A percentile compares a stretch with the other conserved stretches of the same genome.
Evolutionary conservation across 1,140 invertebrate genomes (phyloP).

Genomic region (Olivierus martensii): DNA sequence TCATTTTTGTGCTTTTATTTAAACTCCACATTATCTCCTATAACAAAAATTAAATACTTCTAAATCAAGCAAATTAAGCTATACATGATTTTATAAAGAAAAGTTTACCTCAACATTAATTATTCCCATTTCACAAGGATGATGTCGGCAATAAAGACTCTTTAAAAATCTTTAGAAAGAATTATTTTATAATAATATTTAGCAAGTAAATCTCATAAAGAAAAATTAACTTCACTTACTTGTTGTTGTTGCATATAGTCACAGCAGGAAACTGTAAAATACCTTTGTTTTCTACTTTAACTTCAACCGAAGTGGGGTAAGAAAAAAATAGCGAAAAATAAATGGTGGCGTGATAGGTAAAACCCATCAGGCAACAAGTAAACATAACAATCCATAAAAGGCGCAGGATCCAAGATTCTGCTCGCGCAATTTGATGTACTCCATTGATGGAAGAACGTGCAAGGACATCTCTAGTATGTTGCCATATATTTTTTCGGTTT

Average conservation of each 20-base stretch:
- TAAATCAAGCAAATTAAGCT: too few relatives aligned
- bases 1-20: constrained; percentile 4
- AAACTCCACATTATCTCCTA: constrained; percentile 3
- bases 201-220: too few relatives aligned
- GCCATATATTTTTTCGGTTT: constrained; percentile 1
- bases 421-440: constrained; percentile 10
- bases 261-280: constrained; percentile 13
- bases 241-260: constrained; percentile 20
- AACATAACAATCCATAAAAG: constrained; percentile 9
- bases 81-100: too few relatives aligned
- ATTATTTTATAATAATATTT: too few relatives aligned
- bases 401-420: constrained; percentile 3
- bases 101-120: too few relatives aligned
- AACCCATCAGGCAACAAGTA: constrained; percentile 8
- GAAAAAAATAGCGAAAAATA: constrained; percentile 16
- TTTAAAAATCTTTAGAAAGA: too few relatives aligned
- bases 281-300: constrained; percentile 17
- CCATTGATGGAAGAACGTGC: constrained; percentile 11
- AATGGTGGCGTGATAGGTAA: constrained; percentile 12
- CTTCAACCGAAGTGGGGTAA: constrained; percentile 18
- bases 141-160: too few relatives aligned
- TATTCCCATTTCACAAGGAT: too few relatives aligned
- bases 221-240: constrained; percentile 6
- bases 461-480: constrained; percentile 8
- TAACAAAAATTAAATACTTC: too few relatives aligned